A percentile compares a stretch with the other conserved stretches of the same genome.
phyloP scores from a whole-genome alignment of 2,113 vertebrate species.

The Alethe castanea region DNA sequence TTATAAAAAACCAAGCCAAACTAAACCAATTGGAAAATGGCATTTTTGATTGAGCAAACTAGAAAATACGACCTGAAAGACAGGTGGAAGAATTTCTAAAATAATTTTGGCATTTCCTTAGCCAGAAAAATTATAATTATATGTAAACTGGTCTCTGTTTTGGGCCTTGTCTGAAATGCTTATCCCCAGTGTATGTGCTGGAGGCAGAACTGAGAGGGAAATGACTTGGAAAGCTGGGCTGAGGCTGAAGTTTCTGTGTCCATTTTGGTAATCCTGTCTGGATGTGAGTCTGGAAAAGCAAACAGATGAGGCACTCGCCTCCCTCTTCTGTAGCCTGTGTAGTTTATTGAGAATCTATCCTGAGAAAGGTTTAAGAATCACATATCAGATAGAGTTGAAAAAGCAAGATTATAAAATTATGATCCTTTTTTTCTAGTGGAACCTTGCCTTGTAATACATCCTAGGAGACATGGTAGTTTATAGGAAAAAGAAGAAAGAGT shows the following conservation, averaged over 20 bases:
- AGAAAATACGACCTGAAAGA: neutral
- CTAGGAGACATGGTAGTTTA: neutral
- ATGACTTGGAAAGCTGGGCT: neutral
- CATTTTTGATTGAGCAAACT: neutral
- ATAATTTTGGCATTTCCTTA: neutral
- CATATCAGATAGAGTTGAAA: neutral
- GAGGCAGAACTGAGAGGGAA: neutral
- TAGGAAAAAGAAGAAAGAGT: neutral
- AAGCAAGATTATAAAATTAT: neutral
- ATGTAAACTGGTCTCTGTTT: neutral
- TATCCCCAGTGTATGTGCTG: neutral
- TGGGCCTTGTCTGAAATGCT: neutral
- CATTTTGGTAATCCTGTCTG: neutral
- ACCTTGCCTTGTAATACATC: neutral
- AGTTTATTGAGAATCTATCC: accelerated
- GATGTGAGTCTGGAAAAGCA: neutral
- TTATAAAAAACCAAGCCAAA: neutral
- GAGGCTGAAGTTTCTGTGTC: neutral
- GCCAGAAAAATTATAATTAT: neutral
- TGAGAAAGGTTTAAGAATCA: neutral
- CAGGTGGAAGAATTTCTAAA: neutral
- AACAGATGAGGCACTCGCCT: neutral
- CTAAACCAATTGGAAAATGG: neutral
- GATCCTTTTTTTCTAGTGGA: neutral
- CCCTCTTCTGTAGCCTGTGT: neutral